These are phyloP conservation scores for Papilio demoleus DNA, from an alignment of 2,888 invertebrate species.

Conservation along the genomic window DNA sequence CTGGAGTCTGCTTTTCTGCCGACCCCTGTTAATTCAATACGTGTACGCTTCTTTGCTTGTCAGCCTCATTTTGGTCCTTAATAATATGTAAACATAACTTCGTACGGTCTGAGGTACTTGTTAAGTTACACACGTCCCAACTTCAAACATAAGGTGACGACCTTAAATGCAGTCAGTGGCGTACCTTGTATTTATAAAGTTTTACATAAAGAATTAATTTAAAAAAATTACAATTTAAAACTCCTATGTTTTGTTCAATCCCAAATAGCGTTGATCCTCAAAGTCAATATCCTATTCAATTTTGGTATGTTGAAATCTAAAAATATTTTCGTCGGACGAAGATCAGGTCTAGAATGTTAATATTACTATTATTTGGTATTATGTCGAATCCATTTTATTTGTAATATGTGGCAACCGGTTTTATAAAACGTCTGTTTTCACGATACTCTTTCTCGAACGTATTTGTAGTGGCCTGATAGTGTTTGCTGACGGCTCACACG, in stretches of 20 bases:
- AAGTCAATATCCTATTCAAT: not conserved
- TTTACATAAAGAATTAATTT: not conserved
- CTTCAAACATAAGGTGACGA: not conserved
- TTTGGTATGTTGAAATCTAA: not conserved
- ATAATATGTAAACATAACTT: not conserved
- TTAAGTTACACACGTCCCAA: conserved; percentile 8
- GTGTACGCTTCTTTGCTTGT: not conserved
- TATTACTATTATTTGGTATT: not conserved
- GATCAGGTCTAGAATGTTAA: conserved; percentile 9
- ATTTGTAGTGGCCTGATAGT: conserved; percentile 55
- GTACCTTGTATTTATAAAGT: not conserved
- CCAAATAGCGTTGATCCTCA: not conserved
- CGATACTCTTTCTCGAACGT: conserved; percentile 44
- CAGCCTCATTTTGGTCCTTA: not conserved
- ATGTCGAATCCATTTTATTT: not conserved
- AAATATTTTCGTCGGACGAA: not conserved
- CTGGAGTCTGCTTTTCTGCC: too few species aligned
- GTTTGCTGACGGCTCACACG: conserved; percentile 56
- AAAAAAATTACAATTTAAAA: not conserved
- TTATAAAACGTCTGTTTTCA: conserved; percentile 41
- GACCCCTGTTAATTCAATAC: not conserved
- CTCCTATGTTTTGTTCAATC: too few species aligned
- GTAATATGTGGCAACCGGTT: conserved; percentile 32
- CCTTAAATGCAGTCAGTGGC: not conserved
- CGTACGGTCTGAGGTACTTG: not conserved